Conservation (phyloP, 2,113 vertebrate genomes). For the Brachyhypopomus gauderio region DNA sequence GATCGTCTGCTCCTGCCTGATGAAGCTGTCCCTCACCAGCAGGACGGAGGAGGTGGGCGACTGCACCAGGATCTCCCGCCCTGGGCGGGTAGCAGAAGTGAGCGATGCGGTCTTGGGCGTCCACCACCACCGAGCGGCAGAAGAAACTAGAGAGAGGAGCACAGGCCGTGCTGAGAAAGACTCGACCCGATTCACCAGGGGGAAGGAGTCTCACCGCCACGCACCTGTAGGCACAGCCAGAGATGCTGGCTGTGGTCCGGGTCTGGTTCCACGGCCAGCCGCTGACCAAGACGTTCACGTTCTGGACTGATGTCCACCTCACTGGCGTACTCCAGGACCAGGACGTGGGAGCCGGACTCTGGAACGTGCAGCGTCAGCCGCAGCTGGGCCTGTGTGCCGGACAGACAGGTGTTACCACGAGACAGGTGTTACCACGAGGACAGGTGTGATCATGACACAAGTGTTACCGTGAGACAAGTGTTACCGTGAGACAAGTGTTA, state of each 20-base stretch:
- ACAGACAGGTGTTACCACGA: too few species aligned
- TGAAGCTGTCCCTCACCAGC: constrained; percentile 75
- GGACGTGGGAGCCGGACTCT: constrained; percentile 73
- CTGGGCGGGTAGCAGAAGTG: constrained; percentile 76
- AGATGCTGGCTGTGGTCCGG: constrained; percentile 79
- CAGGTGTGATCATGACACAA: too few species aligned
- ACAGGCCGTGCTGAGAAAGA: not conserved
- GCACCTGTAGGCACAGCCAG: constrained; percentile 89
- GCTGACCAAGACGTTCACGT: constrained; percentile 70
- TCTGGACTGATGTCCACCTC: constrained; percentile 72
- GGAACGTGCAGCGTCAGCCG: constrained; percentile 78
- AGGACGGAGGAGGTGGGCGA: constrained; percentile 74
- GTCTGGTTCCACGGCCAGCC: constrained; percentile 60
- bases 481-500: too few species aligned
- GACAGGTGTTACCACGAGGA: too few species aligned
- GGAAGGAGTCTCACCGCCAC: not conserved
- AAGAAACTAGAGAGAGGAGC: constrained; percentile 74
- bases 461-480: too few species aligned
- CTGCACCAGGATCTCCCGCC: constrained; percentile 74
- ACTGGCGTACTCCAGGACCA: constrained; percentile 85
- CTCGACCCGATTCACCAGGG: too few species aligned
- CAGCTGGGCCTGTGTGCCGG: constrained; percentile 74
- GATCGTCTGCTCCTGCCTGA: not conserved
- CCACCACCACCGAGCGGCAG: constrained; percentile 84
- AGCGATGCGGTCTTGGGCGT: constrained; percentile 73